Percentiles rank a stretch among this genome's conserved stretches.
phyloP scores from a whole-genome alignment of 2,888 invertebrate species.

The Ichneumoninae sp. region DNA sequence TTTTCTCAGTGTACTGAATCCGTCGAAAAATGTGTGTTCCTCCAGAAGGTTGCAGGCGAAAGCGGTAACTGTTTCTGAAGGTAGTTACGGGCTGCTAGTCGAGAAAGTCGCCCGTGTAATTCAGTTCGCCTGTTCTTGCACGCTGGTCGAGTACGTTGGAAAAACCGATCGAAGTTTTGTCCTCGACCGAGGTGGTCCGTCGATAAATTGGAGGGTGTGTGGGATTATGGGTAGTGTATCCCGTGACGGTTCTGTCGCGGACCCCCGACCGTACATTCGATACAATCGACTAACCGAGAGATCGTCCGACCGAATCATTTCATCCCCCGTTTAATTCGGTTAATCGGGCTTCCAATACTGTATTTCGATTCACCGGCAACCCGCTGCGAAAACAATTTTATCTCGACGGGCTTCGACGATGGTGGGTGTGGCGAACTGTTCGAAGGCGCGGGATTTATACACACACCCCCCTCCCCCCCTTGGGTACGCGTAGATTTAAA shows the following conservation, averaged over 20 bases:
- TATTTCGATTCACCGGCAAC: constrained; percentile 67
- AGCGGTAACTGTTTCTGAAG: background rate
- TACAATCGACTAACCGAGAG: constrained; percentile 70
- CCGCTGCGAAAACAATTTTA: constrained; percentile 70
- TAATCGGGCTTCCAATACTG: constrained; percentile 69
- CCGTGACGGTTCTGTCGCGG: constrained; percentile 50
- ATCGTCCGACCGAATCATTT: constrained; percentile 69
- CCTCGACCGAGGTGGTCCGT: constrained; percentile 21
- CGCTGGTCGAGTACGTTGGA: background rate
- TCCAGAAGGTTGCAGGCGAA: background rate
- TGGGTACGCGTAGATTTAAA: constrained; percentile 45
- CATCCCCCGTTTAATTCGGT: constrained; percentile 70
- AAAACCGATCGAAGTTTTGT: constrained; percentile 50
- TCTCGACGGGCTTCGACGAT: constrained; percentile 49
- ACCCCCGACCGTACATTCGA: constrained; percentile 63
- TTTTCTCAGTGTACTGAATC: too few relatives aligned
- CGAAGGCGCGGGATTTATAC: constrained; percentile 57
- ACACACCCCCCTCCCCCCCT: background rate
- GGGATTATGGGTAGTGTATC: constrained; percentile 55
- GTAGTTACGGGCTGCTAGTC: background rate
- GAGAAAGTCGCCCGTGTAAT: background rate
- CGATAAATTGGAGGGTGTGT: constrained; percentile 51
- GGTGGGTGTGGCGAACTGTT: constrained; percentile 28
- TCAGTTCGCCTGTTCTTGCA: constrained; percentile 23
- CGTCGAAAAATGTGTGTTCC: background rate